Base-by-base conservation (phyloP, 1,140 invertebrate species). In the Orius laevigatus region DNA sequence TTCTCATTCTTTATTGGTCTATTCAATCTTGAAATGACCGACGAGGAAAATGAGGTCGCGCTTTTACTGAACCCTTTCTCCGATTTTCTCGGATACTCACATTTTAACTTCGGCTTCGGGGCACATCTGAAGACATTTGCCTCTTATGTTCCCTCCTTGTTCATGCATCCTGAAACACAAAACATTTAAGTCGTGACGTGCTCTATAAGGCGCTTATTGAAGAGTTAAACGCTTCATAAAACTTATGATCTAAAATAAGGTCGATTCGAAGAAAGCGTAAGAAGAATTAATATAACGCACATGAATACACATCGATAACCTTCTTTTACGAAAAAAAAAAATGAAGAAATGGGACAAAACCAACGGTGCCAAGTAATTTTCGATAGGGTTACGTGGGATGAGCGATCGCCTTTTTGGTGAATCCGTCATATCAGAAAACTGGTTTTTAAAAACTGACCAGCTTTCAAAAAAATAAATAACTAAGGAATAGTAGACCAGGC, bases 111-210 rank as follows among this genome's bases (percentile, higher is more conserved):
- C 41, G 8, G 11, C 31, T 10, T 20, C 14, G n/a, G 41, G 41
- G 31, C 41, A 42, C 41, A 42, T 42, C 18, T 42, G 14, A 11
- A 5, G 41, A 16, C 41, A 42, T 16, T 18, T 42, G 19, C 41
- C 41, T n/a, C 3, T 5, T 20, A 42, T 18, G 41, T 20, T 15
- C 3, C 31, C 12, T 16, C 16, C 16, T 39, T 39, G 12, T 39
- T 14, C 36, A 14, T 39, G 36, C 36, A 14, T 16, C 16, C 36
- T 16, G 16, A 16, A 48, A 48, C 31, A 18, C 18, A 36, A 35
- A 46, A 15, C 43, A 39, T 14, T n/a, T 16, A 16, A 14, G 36
- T 14, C 15, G 25, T 46, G 18, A 20, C 14, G 14, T 46, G 19
- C 18, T 20, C 43, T 25, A 25, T 25, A 25, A 25, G 25, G 25